These are phyloP conservation scores for Parasteatoda tepidariorum DNA, from an alignment of 1,140 invertebrate genomes.

Conservation along the genomic window DNA sequence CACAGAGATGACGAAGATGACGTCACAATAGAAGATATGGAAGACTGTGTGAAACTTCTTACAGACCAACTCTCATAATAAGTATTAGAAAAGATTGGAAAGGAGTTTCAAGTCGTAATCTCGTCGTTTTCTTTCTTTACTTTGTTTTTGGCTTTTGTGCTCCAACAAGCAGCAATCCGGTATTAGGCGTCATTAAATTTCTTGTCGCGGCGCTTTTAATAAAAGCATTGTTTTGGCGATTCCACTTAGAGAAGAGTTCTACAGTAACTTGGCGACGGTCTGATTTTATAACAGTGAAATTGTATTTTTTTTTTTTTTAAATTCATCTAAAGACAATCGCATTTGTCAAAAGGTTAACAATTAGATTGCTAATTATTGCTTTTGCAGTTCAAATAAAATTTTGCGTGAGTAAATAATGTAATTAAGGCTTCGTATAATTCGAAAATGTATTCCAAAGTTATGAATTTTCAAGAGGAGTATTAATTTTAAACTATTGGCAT, in stretches of 20 bases:
- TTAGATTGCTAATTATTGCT: no score
- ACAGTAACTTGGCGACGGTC: background rate
- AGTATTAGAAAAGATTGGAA: background rate
- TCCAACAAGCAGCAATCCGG: background rate
- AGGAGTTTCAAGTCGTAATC: background rate
- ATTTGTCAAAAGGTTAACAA: no score
- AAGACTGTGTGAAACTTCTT: background rate
- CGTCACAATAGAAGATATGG: background rate
- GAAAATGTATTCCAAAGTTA: no score
- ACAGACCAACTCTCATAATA: constrained; percentile 12
- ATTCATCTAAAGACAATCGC: no score
- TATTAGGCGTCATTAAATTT: background rate
- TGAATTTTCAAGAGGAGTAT: no score
- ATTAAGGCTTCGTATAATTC: no score
- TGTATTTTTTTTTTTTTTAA: background rate
- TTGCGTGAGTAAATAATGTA: no score
- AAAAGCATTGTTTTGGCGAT: background rate
- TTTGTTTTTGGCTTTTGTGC: background rate
- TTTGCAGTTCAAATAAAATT: no score
- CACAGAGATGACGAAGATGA: no score
- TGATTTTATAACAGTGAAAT: background rate
- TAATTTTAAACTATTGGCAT: no score
- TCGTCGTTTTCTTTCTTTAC: background rate
- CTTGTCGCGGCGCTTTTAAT: background rate
- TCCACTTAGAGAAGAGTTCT: background rate